Evolutionary conservation across 2,888 invertebrate species (phyloP).

Genomic region (Homarus gammarus): DNA sequence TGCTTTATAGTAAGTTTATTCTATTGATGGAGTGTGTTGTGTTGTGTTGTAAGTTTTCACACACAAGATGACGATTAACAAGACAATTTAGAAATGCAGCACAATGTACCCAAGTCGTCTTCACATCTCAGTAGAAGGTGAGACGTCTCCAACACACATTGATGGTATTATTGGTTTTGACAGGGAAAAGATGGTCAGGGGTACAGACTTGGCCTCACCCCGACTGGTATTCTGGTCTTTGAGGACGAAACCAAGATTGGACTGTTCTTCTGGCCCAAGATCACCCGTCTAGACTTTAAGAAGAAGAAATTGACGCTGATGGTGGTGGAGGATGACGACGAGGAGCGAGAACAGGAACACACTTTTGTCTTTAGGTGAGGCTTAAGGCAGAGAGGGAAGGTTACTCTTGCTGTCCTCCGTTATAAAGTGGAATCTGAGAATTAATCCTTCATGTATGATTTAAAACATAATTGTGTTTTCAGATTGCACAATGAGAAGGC

Average conservation of each 20-base stretch:
- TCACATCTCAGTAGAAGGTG: too few relatives aligned
- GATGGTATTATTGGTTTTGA: constrained; percentile 76
- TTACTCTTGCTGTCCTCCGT: neutral
- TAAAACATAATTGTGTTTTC: constrained; percentile 52
- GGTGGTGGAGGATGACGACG: constrained; percentile 99
- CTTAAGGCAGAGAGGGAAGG: neutral
- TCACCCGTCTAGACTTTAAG: constrained; percentile 97
- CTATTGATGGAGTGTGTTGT: too few relatives aligned
- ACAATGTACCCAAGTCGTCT: too few relatives aligned
- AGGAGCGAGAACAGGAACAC: constrained; percentile 97
- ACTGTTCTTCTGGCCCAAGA: constrained; percentile 99
- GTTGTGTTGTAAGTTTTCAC: too few relatives aligned
- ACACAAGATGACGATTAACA: too few relatives aligned
- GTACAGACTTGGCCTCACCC: constrained; percentile 97
- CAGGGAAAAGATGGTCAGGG: constrained; percentile 97
- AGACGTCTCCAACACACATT: too few relatives aligned
- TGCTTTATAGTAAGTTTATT: too few relatives aligned
- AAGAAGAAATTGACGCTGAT: constrained; percentile 97
- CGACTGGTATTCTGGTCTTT: constrained; percentile 98
- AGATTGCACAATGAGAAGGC: constrained; percentile 96
- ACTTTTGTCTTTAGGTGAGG: constrained; percentile 94
- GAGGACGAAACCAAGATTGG: constrained; percentile 98
- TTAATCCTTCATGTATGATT: neutral
- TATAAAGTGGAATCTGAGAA: neutral
- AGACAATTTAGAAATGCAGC: too few relatives aligned